Evolutionary conservation across 2,888 invertebrate genomes (phyloP).

Genomic region (Oxytorus armatus): DNA sequence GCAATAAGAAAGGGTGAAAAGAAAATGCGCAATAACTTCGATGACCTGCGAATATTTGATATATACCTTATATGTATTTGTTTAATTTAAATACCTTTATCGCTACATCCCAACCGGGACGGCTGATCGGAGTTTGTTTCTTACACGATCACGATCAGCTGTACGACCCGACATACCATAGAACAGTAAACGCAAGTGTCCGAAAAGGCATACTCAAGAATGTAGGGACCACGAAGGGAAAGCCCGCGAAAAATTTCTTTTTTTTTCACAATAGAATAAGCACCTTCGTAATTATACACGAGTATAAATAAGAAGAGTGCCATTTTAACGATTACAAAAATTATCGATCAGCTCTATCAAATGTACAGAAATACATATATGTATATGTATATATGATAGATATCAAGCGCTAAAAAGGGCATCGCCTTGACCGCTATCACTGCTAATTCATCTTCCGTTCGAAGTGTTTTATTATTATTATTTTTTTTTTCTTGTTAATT

Average conservation of each 20-base stretch:
- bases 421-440: constrained; percentile 35
- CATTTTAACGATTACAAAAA: constrained; percentile 22
- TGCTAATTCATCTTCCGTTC: constrained; percentile 44
- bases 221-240: constrained; percentile 13
- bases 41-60: constrained; percentile 68
- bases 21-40: constrained; percentile 68
- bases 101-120: constrained; percentile 12
- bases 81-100: constrained; percentile 55
- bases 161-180: constrained; percentile 25
- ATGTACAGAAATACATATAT: too few relatives aligned
- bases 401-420: constrained; percentile 19
- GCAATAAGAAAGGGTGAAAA: constrained; percentile 59
- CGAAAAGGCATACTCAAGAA: constrained; percentile 40
- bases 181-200: constrained; percentile 19
- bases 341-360: constrained; percentile 21
- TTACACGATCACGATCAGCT: constrained; percentile 27
- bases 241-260: constrained; percentile 4
- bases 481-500: constrained; percentile 35
- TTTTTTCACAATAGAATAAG: constrained; percentile 2
- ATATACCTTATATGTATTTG: constrained; percentile 45
- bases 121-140: constrained; percentile 20
- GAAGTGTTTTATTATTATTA: constrained; percentile 33
- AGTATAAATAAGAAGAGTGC: constrained; percentile 48
- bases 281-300: constrained; percentile 45
- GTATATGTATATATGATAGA: constrained; percentile 13